phyloP scores from a whole-genome alignment of 1,140 invertebrate genomes.

The Hylaeus volcanicus region DNA sequence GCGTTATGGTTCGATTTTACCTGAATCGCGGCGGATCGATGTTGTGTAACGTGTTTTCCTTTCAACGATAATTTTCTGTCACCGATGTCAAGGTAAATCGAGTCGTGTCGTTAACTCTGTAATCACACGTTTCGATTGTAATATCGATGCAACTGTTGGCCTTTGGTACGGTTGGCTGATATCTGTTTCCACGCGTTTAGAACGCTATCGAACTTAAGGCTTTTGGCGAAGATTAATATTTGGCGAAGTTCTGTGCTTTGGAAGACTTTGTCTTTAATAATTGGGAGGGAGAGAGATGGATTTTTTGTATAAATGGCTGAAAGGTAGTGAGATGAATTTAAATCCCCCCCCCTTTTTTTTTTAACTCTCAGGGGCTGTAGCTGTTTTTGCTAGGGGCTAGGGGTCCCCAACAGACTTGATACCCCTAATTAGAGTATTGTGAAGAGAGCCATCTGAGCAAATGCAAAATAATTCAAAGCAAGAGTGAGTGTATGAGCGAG shows the following conservation, averaged over 20 bases:
- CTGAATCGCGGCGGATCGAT: background rate
- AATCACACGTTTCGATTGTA: background rate
- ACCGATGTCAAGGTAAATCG: slow-evolving; percentile 1
- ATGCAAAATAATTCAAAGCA: too few species aligned
- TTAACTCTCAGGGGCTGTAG: too few species aligned
- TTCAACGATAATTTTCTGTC: background rate
- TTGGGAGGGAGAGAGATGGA: too few species aligned
- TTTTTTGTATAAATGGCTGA: too few species aligned
- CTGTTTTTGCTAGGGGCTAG: too few species aligned
- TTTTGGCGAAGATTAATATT: slow-evolving; percentile 35
- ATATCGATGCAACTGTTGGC: background rate
- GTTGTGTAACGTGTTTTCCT: slow-evolving; percentile 12
- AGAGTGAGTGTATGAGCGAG: too few species aligned
- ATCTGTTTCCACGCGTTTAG: background rate
- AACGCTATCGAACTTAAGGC: slow-evolving; percentile 26
- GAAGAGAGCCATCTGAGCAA: too few species aligned
- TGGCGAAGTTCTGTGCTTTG: slow-evolving; percentile 34
- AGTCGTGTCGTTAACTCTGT: background rate
- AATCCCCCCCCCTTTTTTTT: too few species aligned
- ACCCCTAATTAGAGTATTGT: too few species aligned
- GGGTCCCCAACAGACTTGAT: too few species aligned
- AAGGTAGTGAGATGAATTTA: too few species aligned
- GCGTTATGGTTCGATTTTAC: background rate
- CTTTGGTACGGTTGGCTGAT: background rate
- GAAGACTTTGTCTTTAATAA: too few species aligned